Evolutionary conservation across 2,797 vertebrate genomes (phyloP), one percentile per base, ranked within the genome.

Genomic region (Sebastes minor): DNA sequence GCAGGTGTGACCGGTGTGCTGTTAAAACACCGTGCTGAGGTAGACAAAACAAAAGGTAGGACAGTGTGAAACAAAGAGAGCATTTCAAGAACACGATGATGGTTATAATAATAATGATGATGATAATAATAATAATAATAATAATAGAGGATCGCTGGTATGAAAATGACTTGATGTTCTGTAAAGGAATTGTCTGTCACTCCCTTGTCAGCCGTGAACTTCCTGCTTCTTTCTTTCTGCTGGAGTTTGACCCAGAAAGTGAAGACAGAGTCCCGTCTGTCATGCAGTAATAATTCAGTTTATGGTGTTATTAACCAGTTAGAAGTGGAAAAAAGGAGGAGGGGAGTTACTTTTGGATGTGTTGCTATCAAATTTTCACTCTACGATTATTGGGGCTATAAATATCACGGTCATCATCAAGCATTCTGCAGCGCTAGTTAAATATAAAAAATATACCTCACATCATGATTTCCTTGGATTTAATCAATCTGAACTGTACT

Each of bases 1-100:
- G 74, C 87, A 83, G 89, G 91, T 87, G 85, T 10, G 79, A 82
- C 85, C 49, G 69, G 89, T 86, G 86, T 78, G 86, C 23, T 38
- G 68, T 60, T 63, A 53, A 69, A 38, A 32, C 76, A 67, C 18
- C 22, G 18, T 71, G 75, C 76, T 72, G 35, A 80, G 28, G 55
- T 7, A 69, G 59, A 49, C 12, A 25, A 71, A 22, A 78, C 69
- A 68, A 69, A 76, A 71, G 52, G 55, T 20, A 71, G 66, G 25
- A 12, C 53, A 56, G 13, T 1, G 12, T 52, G 27, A 4, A 4
- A 53, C 12, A 23, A 6, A 33, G n/a, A 14, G n/a, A 18, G 38
- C 52, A 74, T 49, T 46, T 61, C 14, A 25, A 78, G 30, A 68
- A 52, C 28, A 27, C 0, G 3, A 23, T 9, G 42, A 9, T 38